phyloP scores from a whole-genome alignment of 1,140 invertebrate species.

The Diuraphis noxia region DNA sequence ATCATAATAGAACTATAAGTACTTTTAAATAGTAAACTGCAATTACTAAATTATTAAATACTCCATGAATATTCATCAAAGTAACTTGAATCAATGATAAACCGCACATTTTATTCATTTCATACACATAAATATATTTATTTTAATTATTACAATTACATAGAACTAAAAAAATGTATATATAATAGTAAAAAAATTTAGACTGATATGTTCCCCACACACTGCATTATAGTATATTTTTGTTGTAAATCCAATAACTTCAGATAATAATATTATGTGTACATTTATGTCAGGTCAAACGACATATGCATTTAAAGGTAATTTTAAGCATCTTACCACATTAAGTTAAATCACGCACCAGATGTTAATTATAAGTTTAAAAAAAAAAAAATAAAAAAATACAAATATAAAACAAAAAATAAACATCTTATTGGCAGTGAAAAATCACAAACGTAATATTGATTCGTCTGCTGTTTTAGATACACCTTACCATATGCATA shows the following conservation, averaged over 20 bases:
- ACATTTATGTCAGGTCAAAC: constrained; percentile 25
- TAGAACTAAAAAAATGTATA: constrained; percentile 11
- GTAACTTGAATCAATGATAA: neutral
- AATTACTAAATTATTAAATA: neutral
- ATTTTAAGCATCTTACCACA: constrained; percentile 43
- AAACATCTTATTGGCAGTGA: constrained; percentile 48
- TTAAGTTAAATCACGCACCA: constrained; percentile 48
- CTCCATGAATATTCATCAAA: neutral
- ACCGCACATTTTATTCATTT: neutral
- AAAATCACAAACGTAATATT: constrained; percentile 40
- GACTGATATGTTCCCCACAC: constrained; percentile 22
- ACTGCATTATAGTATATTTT: constrained; percentile 1
- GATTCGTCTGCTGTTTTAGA: constrained; percentile 27
- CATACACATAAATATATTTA: neutral
- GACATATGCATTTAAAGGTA: constrained; percentile 26
- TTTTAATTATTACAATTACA: constrained; percentile 15
- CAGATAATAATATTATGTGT: constrained; percentile 16
- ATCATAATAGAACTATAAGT: neutral
- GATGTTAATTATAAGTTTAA: constrained; percentile 41
- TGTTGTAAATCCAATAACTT: constrained; percentile 6
- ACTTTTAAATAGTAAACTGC: neutral
- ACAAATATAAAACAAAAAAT: constrained; percentile 36
- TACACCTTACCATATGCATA: constrained; percentile 49
- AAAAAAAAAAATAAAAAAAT: constrained; percentile 47
- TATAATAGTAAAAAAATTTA: neutral